Evolutionary conservation across 2,797 vertebrate genomes (phyloP).

Genomic region (Basileuterus tristriatus): DNA sequence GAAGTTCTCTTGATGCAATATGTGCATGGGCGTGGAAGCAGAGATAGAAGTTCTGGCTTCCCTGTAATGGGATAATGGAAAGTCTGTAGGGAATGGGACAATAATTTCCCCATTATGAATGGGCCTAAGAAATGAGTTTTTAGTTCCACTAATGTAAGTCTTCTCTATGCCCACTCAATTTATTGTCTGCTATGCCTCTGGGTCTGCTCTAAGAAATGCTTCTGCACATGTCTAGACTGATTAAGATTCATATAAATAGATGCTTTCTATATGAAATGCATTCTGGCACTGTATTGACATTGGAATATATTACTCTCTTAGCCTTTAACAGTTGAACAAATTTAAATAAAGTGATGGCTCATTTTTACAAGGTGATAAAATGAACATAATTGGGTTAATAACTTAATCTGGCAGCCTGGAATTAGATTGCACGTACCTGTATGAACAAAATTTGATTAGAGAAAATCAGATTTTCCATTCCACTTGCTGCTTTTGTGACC

Average conservation of each 20-base stretch:
- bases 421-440: conserved; percentile 58
- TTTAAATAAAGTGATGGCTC: conserved; percentile 70
- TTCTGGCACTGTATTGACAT: conserved; percentile 69
- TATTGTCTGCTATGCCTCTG: conserved; percentile 64
- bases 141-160: conserved; percentile 58
- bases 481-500: neutral
- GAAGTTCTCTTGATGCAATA: conserved; percentile 3
- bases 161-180: conserved; percentile 65
- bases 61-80: conserved; percentile 40
- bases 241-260: conserved; percentile 72
- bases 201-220: conserved; percentile 53
- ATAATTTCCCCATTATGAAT: conserved; percentile 65
- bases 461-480: conserved; percentile 54
- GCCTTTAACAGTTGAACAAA: conserved; percentile 70
- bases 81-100: conserved; percentile 61
- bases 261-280: conserved; percentile 68
- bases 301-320: conserved; percentile 67
- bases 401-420: conserved; percentile 67
- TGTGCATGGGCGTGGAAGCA: conserved; percentile 44
- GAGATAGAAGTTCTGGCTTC: conserved; percentile 42
- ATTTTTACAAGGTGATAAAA: conserved; percentile 72
- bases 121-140: conserved; percentile 69
- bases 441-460: conserved; percentile 37
- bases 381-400: conserved; percentile 69
- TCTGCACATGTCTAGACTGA: conserved; percentile 68